Evolutionary conservation across 2,888 invertebrate species (phyloP), one percentile per base, ranked within the genome.

Genomic region (Cephus sareptanus): DNA sequence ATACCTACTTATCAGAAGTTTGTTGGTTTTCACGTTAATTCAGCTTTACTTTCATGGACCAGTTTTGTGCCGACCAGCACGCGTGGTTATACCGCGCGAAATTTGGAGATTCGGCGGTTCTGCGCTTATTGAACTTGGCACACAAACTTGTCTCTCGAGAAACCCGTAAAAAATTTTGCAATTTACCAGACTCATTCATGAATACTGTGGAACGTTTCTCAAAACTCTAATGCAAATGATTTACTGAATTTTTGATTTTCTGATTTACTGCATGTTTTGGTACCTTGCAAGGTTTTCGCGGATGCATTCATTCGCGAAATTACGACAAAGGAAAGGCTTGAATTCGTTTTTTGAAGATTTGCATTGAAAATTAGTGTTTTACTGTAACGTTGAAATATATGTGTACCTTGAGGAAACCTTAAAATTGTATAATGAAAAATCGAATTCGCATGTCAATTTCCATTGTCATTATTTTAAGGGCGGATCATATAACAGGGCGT

Each of bases 41-140:
- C 81, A 79, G 82, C 83, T 83, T 81, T 81, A 82, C 81, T 83
- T 83, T 82, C 83, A 82, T 82, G 83, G 30, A 71, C 71, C 34
- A 34, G 31, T 71, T 33, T 15, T 71, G 71, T 71, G 31, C 30
- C 11, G 30, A 71, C 34, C 31, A 71, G 31, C 56, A 56, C 23
- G 9, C 9, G 56, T 23, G 56, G 56, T 56, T 56, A 23, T 30
- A 71, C 31, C 30, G 31, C 31, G 30, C 13, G 9, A 71, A 71
- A 71, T 23, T 30, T 33, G 31, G 71, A 34, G 71, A 71, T 71
- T 33, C 23, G 31, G 71, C 30, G 31, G 71, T 30, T 31, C 71
- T 71, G 34, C 34, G 71, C 71, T 31, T 34, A 71, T 31, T 31
- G 34, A 71, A 71, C 15, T 71, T 71, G 71, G 34, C 31, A 34